Percentiles rank a stretch among this genome's conserved stretches.
Conservation (phyloP, 2,113 vertebrate genomes). For the Petroica traversi region DNA sequence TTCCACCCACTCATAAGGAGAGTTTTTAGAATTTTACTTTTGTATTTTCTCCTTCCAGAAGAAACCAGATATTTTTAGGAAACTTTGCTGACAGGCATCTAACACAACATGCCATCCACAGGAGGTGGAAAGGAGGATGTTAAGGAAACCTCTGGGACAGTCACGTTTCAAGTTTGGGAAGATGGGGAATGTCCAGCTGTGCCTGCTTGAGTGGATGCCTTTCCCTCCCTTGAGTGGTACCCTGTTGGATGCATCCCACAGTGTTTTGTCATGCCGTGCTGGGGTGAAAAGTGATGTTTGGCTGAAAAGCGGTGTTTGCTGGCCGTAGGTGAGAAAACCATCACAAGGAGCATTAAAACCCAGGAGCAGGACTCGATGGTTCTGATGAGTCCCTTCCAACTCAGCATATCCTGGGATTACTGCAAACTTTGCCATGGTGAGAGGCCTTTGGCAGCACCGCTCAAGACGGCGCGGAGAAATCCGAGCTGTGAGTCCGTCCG, state of each 20-base stretch:
- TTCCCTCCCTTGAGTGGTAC: not conserved
- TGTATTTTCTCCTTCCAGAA: not conserved
- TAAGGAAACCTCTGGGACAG: not conserved
- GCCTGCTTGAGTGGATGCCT: not conserved
- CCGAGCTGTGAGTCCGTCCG: not conserved
- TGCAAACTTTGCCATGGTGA: not conserved
- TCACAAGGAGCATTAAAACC: not conserved
- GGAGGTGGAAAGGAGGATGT: not conserved
- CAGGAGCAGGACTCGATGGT: not conserved
- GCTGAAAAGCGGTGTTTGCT: not conserved
- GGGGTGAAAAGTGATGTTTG: not conserved
- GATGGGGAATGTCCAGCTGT: not conserved
- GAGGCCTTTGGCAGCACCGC: not conserved
- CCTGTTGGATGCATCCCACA: rapidly evolving
- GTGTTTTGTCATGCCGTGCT: not conserved
- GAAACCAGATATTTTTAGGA: not conserved
- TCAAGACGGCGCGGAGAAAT: not conserved
- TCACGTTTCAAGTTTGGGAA: not conserved
- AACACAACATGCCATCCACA: rapidly evolving
- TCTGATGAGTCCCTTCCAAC: not conserved
- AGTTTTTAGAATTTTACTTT: not conserved
- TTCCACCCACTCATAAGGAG: not conserved
- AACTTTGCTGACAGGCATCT: not conserved
- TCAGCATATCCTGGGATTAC: not conserved
- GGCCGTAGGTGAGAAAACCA: not conserved